These are phyloP conservation scores for Miichthys miiuy DNA, from an alignment of 2,797 vertebrate genomes.

Conservation along the genomic window DNA sequence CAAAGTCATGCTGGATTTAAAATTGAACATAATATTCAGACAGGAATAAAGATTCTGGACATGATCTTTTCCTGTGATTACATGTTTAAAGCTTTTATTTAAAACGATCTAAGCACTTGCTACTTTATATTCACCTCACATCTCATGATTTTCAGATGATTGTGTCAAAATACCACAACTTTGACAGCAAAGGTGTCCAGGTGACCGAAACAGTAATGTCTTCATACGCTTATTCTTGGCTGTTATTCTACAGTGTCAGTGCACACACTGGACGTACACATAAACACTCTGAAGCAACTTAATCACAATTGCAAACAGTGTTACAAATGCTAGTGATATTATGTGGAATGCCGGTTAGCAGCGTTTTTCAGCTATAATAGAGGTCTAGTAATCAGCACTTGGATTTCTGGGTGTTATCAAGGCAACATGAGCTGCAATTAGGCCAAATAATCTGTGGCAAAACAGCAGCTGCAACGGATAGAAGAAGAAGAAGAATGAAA, in stretches of 20 bases:
- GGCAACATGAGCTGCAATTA: constrained; percentile 30
- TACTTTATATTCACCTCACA: constrained; percentile 8
- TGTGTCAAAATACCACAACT: constrained; percentile 7
- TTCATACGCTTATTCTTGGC: not conserved
- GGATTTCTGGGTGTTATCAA: constrained; percentile 32
- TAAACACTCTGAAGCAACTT: not conserved
- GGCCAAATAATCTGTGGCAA: constrained; percentile 22
- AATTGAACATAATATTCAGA: constrained; percentile 29
- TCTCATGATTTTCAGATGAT: not conserved
- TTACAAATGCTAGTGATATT: not conserved
- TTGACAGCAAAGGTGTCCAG: not conserved
- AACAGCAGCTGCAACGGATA: constrained; percentile 14
- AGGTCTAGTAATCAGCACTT: constrained; percentile 6
- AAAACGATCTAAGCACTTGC: not conserved
- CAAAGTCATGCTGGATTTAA: constrained; percentile 23
- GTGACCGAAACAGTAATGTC: not conserved
- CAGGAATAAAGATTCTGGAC: not conserved
- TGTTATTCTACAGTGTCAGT: not conserved
- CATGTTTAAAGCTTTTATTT: constrained; percentile 23
- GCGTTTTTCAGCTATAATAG: constrained; percentile 14
- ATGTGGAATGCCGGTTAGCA: not conserved
- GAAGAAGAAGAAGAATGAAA: not conserved
- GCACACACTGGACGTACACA: not conserved
- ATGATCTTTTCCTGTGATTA: constrained; percentile 1
- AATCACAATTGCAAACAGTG: constrained; percentile 9